Evolutionary conservation across 1,140 invertebrate genomes (phyloP), one percentile per base, ranked within the genome.

Genomic region (Papilio polytes): DNA sequence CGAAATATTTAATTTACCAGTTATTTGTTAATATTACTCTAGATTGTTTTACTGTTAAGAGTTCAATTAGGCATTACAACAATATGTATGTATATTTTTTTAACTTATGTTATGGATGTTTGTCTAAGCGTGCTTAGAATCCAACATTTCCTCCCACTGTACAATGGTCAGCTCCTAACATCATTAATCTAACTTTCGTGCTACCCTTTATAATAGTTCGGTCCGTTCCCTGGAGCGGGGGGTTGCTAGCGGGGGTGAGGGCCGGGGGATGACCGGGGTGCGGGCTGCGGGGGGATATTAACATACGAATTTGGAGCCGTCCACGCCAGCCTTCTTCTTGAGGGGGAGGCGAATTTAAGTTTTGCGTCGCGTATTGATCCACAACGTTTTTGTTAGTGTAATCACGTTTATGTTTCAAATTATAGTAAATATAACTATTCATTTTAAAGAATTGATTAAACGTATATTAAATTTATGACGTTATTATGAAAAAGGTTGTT

Each of bases 131-230:
- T 80, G 48, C 74, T 66, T 22, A 80, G 44, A 78, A 80, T 83
- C 84, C 83, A 87, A 36, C 48, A 18, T 82, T 78, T 7, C 85
- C 78, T 81, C 72, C 80, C 81, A 44, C 74, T 86, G 88, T 93
- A 90, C 92, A 36, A 85, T 92, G 91, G 92, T 92, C 93, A 92
- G 93, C 90, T 94, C 84, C 93, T 94, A 94, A 94, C 93, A 94
- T 94, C 93, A 94, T 94, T 94, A 94, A 94, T 94, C 93, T 94
- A 94, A 94, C 93, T 94, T 94, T 94, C 93, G 93, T 91, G 92
- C 93, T 94, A 93, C 92, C 93, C 93, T 94, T 93, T 94, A 94
- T 93, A 94, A 94, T 94, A 93, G 93, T 94, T 94, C 89, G 89
- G 89, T 88, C 87, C 84, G 87, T 84, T 90, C 91, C 92, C 90